Percentiles rank a stretch among this genome's conserved stretches.
These are phyloP conservation scores for Julus scandinavius DNA, from an alignment of 2,888 invertebrate species.

Conservation along the genomic window DNA sequence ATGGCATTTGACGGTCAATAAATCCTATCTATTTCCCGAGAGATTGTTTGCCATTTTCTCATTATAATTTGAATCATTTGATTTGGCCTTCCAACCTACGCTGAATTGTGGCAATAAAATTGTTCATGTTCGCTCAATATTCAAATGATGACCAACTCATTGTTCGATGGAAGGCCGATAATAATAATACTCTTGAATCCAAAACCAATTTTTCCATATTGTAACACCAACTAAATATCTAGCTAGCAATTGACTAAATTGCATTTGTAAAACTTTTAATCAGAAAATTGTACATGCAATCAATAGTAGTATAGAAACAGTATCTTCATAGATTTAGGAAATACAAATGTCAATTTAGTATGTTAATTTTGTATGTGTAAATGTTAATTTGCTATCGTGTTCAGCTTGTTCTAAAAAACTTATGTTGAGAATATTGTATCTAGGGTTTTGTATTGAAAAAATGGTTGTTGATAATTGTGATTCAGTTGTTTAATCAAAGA, in stretches of 20 bases:
- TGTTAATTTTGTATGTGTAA: too few relatives aligned
- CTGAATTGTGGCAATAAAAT: constrained; percentile 52
- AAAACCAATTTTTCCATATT: neutral
- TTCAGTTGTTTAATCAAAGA: neutral
- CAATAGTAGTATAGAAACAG: too few relatives aligned
- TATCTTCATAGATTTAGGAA: too few relatives aligned
- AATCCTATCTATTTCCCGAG: constrained; percentile 47
- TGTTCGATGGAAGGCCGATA: neutral
- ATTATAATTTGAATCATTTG: constrained; percentile 55
- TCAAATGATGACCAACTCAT: neutral
- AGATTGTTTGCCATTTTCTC: constrained; percentile 52
- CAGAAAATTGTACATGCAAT: too few relatives aligned
- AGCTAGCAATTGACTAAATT: too few relatives aligned
- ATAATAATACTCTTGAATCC: neutral
- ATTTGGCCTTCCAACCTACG: constrained; percentile 40
- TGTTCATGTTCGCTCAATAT: constrained; percentile 33
- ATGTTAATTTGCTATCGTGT: too few relatives aligned
- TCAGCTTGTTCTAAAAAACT: too few relatives aligned
- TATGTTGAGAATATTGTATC: too few relatives aligned
- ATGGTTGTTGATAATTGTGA: neutral
- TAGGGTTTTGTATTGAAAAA: neutral
- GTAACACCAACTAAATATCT: neutral
- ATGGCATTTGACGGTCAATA: constrained; percentile 55
- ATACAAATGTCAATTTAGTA: too few relatives aligned
- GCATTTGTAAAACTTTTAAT: too few relatives aligned